phyloP scores from a whole-genome alignment of 2,888 invertebrate genomes.

The Apodemia duryi region DNA sequence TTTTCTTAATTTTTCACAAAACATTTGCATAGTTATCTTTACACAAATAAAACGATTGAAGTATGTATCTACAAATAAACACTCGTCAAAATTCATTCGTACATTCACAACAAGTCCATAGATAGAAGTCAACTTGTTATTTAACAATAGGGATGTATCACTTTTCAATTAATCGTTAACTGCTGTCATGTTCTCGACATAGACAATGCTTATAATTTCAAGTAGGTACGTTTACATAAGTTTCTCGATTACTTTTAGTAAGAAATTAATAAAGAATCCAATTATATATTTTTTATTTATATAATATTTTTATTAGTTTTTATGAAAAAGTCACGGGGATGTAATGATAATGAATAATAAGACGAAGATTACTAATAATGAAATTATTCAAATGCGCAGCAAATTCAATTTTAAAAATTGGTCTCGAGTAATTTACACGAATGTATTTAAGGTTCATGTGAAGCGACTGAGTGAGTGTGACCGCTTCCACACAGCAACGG shows the following conservation, averaged over 20 bases:
- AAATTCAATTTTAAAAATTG: conserved; percentile 72
- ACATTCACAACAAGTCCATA: conserved; percentile 37
- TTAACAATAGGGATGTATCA: conserved; percentile 60
- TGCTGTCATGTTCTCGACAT: neutral
- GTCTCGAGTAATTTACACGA: conserved; percentile 68
- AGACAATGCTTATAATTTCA: no score
- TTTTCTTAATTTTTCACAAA: conserved; percentile 57
- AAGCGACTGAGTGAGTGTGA: conserved; percentile 44
- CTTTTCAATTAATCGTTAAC: neutral
- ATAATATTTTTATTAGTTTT: no score
- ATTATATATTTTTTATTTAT: no score
- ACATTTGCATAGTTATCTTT: conserved; percentile 59
- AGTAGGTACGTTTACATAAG: no score
- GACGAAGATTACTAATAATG: no score
- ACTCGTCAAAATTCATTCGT: conserved; percentile 29
- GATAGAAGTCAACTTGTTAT: conserved; percentile 52
- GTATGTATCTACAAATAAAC: conserved; percentile 46
- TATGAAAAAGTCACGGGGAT: no score
- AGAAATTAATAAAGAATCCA: no score
- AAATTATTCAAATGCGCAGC: conserved; percentile 35
- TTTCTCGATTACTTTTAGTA: no score
- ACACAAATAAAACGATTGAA: conserved; percentile 38
- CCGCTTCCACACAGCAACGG: conserved; percentile 34
- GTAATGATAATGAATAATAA: no score
- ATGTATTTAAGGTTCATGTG: conserved; percentile 67